phyloP scores from a whole-genome alignment of 2,797 vertebrate genomes.

The Rhinatrema bivittatum region DNA sequence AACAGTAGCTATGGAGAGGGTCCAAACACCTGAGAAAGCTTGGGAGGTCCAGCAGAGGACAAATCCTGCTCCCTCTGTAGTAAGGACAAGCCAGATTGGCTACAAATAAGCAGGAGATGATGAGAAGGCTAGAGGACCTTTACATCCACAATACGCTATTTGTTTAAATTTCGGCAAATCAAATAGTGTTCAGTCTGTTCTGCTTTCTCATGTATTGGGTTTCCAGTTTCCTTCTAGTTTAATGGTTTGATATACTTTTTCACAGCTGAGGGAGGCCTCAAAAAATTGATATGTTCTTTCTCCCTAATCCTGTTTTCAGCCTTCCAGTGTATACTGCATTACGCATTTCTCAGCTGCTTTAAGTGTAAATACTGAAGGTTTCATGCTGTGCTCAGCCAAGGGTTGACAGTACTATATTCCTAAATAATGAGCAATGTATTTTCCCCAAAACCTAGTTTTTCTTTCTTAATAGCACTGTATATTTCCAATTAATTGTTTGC shows the following conservation, averaged over 20 bases:
- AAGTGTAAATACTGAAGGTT: slow-evolving; percentile 8
- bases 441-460: slow-evolving; percentile 8
- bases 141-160: slow-evolving; percentile 1
- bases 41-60: too few relatives aligned
- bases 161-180: slow-evolving; percentile 10
- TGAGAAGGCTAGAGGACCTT: too few relatives aligned
- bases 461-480: slow-evolving; percentile 16
- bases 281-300: not conserved
- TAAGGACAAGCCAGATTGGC: too few relatives aligned
- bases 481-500: slow-evolving; percentile 13
- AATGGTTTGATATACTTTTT: slow-evolving; percentile 17
- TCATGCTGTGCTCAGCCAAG: too few relatives aligned
- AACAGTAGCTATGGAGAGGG: too few relatives aligned
- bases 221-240: slow-evolving; percentile 13
- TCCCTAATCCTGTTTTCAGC: slow-evolving; percentile 30
- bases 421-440: too few relatives aligned
- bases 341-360: slow-evolving; percentile 17
- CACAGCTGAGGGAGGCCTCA: slow-evolving; percentile 3
- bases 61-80: too few relatives aligned
- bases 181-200: not conserved
- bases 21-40: too few relatives aligned
- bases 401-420: too few relatives aligned
- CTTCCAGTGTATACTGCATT: slow-evolving; percentile 17
- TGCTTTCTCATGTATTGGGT: slow-evolving; percentile 7
- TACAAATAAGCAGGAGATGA: too few relatives aligned